Conservation (phyloP, 1,140 invertebrate species). For the Nylanderia fulva region DNA sequence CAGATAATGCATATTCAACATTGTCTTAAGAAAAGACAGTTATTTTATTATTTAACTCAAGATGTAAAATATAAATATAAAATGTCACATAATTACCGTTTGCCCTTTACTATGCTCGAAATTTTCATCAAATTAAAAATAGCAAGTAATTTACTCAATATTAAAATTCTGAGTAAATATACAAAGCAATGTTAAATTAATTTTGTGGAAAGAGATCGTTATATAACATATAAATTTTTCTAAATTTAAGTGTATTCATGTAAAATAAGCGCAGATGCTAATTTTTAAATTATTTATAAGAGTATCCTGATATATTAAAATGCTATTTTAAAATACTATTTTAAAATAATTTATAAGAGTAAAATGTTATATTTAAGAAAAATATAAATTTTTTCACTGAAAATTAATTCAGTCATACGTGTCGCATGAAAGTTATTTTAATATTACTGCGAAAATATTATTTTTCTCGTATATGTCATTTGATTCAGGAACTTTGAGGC, state of each 20-base stretch:
- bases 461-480: background rate
- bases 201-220: background rate
- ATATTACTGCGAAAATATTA: background rate
- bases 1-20: background rate
- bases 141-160: background rate
- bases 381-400: constrained; percentile 3
- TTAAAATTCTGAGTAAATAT: constrained; percentile 4
- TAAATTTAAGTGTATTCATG: background rate
- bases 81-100: too few species aligned
- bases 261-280: background rate
- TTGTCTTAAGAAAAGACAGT: constrained; percentile 11
- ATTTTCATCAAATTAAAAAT: constrained; percentile 1
- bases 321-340: too few species aligned
- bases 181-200: background rate
- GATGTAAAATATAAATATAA: too few species aligned
- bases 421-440: background rate
- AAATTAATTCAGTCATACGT: background rate
- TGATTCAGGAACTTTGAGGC: background rate
- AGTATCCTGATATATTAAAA: too few species aligned
- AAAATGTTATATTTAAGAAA: background rate
- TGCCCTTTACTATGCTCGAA: background rate
- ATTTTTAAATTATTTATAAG: too few species aligned
- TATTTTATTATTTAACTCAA: too few species aligned
- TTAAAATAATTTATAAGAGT: background rate
- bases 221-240: background rate